Evolutionary conservation across 2,888 invertebrate species (phyloP).

Genomic region (Andrena haemorrhoa): DNA sequence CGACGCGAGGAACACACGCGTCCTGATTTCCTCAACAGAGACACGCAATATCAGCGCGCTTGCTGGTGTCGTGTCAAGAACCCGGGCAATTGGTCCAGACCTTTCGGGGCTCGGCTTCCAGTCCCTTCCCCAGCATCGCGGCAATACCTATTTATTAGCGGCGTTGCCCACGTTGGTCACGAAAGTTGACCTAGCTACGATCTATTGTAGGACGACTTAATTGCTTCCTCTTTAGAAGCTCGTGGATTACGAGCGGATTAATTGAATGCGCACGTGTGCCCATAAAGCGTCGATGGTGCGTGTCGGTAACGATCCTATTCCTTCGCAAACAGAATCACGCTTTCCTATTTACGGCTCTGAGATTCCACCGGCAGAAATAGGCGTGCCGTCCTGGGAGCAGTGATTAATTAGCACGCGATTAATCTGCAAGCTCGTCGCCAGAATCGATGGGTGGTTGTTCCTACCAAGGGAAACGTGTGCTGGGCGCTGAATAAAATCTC

Average conservation of each 20-base stretch:
- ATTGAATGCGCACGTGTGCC: background rate
- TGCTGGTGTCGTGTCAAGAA: slow-evolving; percentile 13
- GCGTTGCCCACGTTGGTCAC: slow-evolving; percentile 24
- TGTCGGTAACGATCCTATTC: background rate
- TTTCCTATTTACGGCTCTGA: no score
- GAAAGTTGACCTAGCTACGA: slow-evolving; percentile 38
- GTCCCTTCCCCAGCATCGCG: background rate
- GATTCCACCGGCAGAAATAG: background rate
- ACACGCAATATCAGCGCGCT: background rate
- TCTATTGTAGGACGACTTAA: slow-evolving; percentile 40
- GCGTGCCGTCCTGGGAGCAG: no score
- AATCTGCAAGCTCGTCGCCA: no score
- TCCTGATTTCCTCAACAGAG: slow-evolving; percentile 15
- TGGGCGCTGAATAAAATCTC: no score
- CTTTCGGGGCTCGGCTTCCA: background rate
- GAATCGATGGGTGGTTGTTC: no score
- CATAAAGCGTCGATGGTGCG: background rate
- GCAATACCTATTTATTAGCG: background rate
- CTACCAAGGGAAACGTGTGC: no score
- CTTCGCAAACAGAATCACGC: background rate
- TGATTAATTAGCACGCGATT: no score
- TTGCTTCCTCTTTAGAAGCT: slow-evolving; percentile 40
- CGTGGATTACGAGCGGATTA: slow-evolving; percentile 25
- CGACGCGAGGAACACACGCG: slow-evolving; percentile 19
- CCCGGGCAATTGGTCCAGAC: slow-evolving; percentile 22